A percentile compares a stretch with the other conserved stretches of the same genome.
phyloP scores from a whole-genome alignment of 2,888 invertebrate genomes.

The Siphlonurus alternatus region DNA sequence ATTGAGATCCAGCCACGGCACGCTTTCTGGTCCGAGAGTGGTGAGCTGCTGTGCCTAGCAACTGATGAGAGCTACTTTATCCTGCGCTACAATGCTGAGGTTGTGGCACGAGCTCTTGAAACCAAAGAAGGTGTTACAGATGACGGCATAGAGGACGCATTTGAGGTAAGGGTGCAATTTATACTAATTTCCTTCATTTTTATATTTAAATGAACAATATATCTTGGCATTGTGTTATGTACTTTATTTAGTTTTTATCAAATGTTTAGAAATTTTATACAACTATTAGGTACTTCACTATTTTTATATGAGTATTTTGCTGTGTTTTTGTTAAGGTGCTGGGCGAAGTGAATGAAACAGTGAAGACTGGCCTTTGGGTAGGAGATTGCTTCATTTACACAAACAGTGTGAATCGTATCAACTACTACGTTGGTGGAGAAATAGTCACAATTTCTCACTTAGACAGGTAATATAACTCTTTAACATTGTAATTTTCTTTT shows the following conservation, averaged over 20 bases:
- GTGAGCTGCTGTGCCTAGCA: slow-evolving; percentile 81
- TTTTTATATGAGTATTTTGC: no score
- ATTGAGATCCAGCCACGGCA: slow-evolving; percentile 92
- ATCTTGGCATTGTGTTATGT: background rate
- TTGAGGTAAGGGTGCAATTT: slow-evolving; percentile 51
- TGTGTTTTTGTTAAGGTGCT: slow-evolving; percentile 38
- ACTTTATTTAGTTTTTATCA: no score
- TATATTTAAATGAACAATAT: background rate
- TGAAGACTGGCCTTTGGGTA: slow-evolving; percentile 92
- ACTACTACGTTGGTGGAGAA: slow-evolving; percentile 99
- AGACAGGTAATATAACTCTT: slow-evolving; percentile 44
- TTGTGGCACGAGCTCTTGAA: slow-evolving; percentile 57
- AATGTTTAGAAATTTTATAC: no score
- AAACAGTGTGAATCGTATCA: slow-evolving; percentile 89
- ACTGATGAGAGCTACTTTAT: slow-evolving; percentile 94
- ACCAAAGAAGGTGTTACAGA: slow-evolving; percentile 62
- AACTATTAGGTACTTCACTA: no score
- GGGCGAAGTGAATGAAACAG: slow-evolving; percentile 76
- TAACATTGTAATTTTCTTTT: background rate
- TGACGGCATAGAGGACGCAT: slow-evolving; percentile 91
- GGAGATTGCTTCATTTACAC: slow-evolving; percentile 99
- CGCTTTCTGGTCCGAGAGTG: slow-evolving; percentile 95
- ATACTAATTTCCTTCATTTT: background rate
- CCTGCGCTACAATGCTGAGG: slow-evolving; percentile 68
- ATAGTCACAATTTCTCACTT: slow-evolving; percentile 96